Base-by-base conservation (phyloP, 2,888 invertebrate species). In the Magallana nippona region DNA sequence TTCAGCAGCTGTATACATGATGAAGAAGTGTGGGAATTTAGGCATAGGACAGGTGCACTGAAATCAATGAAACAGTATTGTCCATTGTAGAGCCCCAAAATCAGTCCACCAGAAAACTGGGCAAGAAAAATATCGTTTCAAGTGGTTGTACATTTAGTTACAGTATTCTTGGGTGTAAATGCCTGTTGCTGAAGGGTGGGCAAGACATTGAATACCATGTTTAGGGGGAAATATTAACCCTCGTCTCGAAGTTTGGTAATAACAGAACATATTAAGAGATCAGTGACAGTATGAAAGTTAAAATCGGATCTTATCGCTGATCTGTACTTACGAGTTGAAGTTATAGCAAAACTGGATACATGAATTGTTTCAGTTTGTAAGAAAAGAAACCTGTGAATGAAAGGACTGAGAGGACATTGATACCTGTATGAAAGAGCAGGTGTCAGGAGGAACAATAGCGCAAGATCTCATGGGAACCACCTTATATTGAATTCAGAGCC, bases 251-350 rank as follows among this genome's bases (percentile, higher is more conserved):
- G 22, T 71, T 71, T 71, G 71, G 22, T 71, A 22, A 71, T 71
- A 71, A 71, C 71, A 71, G 71, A 22, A 32, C 71, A 15, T 71
- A 71, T 71, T 71, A 27, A 71, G 27, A 71, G 71, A 71, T 71
- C 71, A 15, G 71, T 71, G 32, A 71, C 71, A 71, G 71, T 22
- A 27, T 27, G 71, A 71, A 71, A 71, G 71, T 71, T 71, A 71
- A 71, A 71, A 71, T 22, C 15, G 10, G 71, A 71, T 71, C 71
- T 71, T 71, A 71, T 71, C 71, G 32, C 15, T 15, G 71, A 71
- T 71, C 32, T 71, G 71, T 71, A 71, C 71, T 71, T 71, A 27
- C 15, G 71, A 71, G 71, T 71, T 22, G n/a, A 32, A 71, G 71
- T 71, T 27, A 8, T 44, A 8, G 17, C 22, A 60, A 27, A 71